Conservation (phyloP, 2,113 vertebrate genomes). For the Ivindomyrus marchei region DNA sequence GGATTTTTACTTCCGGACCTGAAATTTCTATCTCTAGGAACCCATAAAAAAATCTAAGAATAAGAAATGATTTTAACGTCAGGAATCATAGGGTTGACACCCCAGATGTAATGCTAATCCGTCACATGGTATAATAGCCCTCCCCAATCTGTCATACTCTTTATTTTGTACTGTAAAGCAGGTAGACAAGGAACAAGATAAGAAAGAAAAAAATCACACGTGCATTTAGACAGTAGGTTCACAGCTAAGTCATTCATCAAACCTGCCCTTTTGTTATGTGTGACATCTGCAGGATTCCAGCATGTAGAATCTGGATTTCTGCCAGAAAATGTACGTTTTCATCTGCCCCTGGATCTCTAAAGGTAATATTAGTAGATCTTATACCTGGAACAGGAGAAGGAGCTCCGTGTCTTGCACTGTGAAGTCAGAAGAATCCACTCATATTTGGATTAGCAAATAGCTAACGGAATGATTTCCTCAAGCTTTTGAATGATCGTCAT, state of each 20-base stretch:
- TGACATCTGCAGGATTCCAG: background rate
- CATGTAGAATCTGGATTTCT: background rate
- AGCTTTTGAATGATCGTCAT: background rate
- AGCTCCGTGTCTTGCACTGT: background rate
- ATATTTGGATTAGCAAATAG: background rate
- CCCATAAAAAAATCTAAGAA: background rate
- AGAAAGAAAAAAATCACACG: background rate
- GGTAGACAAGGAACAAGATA: background rate
- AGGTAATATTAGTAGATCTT: background rate
- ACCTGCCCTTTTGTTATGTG: background rate
- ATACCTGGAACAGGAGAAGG: background rate
- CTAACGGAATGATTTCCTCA: background rate
- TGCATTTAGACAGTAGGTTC: background rate
- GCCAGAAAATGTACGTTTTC: background rate
- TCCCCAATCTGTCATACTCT: background rate
- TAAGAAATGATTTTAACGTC: background rate
- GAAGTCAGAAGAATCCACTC: background rate
- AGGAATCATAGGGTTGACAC: background rate
- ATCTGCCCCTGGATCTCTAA: background rate
- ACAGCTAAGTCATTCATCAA: background rate
- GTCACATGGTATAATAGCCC: background rate
- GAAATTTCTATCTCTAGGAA: background rate
- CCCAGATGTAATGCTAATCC: background rate
- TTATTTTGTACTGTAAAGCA: background rate
- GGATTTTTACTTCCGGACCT: background rate